Conservation (phyloP, 2,797 vertebrate species). For the Coreius guichenoti region DNA sequence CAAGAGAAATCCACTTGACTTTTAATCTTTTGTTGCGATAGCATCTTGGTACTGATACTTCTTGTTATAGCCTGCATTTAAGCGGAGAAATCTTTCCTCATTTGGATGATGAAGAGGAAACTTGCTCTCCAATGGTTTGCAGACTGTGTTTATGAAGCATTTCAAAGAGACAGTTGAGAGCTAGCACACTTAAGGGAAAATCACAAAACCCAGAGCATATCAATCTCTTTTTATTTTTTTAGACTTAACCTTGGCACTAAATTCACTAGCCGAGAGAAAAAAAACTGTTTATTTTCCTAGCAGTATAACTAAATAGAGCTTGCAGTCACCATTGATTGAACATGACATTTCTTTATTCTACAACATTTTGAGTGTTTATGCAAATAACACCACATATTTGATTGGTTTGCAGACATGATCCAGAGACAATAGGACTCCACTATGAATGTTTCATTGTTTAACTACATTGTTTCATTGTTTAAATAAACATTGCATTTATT, state of each 20-base stretch:
- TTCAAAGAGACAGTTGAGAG: slow-evolving; percentile 60
- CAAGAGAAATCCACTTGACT: slow-evolving; percentile 52
- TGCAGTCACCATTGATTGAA: neutral
- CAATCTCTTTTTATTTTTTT: slow-evolving; percentile 47
- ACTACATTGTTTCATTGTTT: neutral
- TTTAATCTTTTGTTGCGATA: slow-evolving; percentile 56
- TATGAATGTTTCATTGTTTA: neutral
- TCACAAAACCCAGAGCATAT: slow-evolving; percentile 54
- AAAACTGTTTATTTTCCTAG: neutral
- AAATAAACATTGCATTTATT: too few relatives aligned
- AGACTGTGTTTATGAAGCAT: slow-evolving; percentile 61
- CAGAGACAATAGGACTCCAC: neutral
- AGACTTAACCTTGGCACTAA: slow-evolving; percentile 8
- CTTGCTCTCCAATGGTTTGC: slow-evolving; percentile 26
- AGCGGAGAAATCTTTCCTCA: slow-evolving; percentile 20
- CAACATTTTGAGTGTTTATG: neutral
- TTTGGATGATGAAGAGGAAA: slow-evolving; percentile 35
- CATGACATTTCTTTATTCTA: neutral
- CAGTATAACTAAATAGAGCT: neutral
- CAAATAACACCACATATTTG: neutral
- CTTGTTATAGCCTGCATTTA: slow-evolving; percentile 40
- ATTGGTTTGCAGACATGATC: neutral
- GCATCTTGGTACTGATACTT: slow-evolving; percentile 52
- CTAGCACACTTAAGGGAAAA: slow-evolving; percentile 57
- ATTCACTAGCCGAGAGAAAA: neutral